Evolutionary conservation across 2,888 invertebrate species (phyloP).

Genomic region (Argyresthia goedartella): DNA sequence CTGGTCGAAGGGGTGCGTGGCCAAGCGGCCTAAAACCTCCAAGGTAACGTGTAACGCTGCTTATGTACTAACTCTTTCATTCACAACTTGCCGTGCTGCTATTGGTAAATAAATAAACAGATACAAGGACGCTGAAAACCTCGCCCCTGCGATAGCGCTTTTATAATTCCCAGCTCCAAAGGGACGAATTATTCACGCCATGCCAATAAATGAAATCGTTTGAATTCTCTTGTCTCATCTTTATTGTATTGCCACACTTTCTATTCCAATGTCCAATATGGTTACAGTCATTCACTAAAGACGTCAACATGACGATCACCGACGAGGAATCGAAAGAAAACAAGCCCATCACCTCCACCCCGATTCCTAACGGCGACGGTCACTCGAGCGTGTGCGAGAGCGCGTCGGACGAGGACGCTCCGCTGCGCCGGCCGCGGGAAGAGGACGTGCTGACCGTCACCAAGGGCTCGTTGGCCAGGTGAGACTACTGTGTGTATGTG

Average conservation of each 20-base stretch:
- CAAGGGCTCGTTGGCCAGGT: no score
- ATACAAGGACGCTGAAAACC: neutral
- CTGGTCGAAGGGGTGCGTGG: slow-evolving; percentile 56
- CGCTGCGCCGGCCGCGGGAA: slow-evolving; percentile 27
- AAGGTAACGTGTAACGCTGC: no score
- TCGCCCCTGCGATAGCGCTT: no score
- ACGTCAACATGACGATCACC: slow-evolving; percentile 42
- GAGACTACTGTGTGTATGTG: no score
- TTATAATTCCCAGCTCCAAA: no score
- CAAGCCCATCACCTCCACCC: slow-evolving; percentile 61
- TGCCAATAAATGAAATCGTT: no score
- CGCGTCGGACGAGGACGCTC: slow-evolving; percentile 52
- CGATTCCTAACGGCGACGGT: slow-evolving; percentile 44
- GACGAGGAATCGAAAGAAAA: slow-evolving; percentile 67
- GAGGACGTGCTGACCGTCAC: slow-evolving; percentile 7
- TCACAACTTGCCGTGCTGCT: no score
- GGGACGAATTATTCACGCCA: no score
- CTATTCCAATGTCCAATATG: no score
- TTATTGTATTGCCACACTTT: no score
- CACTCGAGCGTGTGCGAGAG: slow-evolving; percentile 23
- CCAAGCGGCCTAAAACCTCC: slow-evolving; percentile 43
- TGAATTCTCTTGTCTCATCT: no score
- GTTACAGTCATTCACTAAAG: slow-evolving; percentile 31
- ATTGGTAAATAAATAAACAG: neutral
- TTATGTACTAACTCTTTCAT: no score